A percentile compares a stretch with the other conserved stretches of the same genome.
Conservation (phyloP, 2,888 invertebrate genomes). For the Drosophila nigricruria region DNA sequence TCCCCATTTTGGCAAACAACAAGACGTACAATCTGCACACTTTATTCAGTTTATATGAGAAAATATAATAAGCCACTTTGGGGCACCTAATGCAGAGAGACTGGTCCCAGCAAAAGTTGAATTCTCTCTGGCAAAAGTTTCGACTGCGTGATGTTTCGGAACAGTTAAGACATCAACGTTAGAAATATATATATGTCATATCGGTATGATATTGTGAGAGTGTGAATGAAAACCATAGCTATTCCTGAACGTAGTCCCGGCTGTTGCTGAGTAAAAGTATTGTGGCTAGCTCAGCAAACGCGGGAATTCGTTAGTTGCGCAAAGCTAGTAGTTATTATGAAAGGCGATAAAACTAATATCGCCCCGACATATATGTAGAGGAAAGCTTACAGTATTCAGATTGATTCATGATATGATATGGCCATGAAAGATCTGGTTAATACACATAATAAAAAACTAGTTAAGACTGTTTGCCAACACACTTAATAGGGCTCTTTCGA, state of each 20-base stretch:
- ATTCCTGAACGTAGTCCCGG: too few species aligned
- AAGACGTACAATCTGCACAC: constrained; percentile 27
- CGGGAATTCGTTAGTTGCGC: too few species aligned
- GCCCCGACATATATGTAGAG: too few species aligned
- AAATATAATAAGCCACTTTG: constrained; percentile 72
- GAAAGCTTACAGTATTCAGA: neutral
- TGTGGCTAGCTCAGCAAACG: too few species aligned
- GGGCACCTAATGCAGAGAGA: constrained; percentile 28
- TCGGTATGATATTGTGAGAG: too few species aligned
- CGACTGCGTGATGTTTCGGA: neutral
- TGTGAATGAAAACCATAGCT: too few species aligned
- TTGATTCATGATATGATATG: neutral
- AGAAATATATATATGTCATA: too few species aligned
- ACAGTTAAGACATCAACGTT: too few species aligned
- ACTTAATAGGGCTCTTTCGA: neutral
- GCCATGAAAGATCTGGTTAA: neutral
- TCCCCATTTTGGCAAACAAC: constrained; percentile 47
- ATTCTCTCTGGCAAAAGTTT: constrained; percentile 17
- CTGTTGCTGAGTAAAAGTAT: too few species aligned
- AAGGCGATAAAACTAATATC: too few species aligned
- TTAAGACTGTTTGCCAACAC: neutral
- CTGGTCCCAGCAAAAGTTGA: constrained; percentile 10
- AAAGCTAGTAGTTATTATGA: too few species aligned
- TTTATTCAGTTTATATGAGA: constrained; percentile 63
- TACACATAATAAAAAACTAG: neutral